A percentile compares a stretch with the other conserved stretches of the same genome.
phyloP scores from a whole-genome alignment of 2,113 vertebrate genomes.

The Sclerurus mexicanus region DNA sequence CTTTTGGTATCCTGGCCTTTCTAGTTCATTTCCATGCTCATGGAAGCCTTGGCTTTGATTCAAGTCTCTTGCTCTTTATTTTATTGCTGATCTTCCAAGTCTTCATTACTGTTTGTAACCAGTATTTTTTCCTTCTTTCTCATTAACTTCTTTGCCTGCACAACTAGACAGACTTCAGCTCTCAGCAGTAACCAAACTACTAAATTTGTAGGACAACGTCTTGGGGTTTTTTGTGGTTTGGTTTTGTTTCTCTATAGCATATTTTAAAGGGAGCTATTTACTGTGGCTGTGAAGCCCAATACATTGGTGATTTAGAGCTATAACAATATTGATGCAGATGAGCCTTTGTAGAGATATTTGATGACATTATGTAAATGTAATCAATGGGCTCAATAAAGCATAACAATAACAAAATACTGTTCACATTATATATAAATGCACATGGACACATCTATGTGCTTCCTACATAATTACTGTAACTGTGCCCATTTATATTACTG shows the following conservation, averaged over 20 bases:
- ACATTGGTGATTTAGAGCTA: conserved; percentile 16
- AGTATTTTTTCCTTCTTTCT: neutral
- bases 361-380: conserved; percentile 59
- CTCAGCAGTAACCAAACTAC: neutral
- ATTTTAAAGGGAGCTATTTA: conserved; percentile 5
- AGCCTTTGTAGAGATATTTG: conserved; percentile 31
- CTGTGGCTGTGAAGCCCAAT: neutral
- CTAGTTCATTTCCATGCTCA: neutral
- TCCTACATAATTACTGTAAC: conserved; percentile 27
- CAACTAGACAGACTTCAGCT: neutral
- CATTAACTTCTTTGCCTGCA: neutral
- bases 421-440: neutral
- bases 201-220: neutral
- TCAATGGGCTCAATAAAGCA: conserved; percentile 40
- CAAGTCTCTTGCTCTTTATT: neutral
- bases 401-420: conserved; percentile 41
- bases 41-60: neutral
- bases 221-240: neutral
- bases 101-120: neutral
- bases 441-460: neutral
- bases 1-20: neutral
- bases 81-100: neutral
- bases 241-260: neutral
- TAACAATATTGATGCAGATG: conserved; percentile 44
- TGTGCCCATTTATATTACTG: neutral